phyloP scores from a whole-genome alignment of 2,888 invertebrate species.

The Ochropacha duplaris region DNA sequence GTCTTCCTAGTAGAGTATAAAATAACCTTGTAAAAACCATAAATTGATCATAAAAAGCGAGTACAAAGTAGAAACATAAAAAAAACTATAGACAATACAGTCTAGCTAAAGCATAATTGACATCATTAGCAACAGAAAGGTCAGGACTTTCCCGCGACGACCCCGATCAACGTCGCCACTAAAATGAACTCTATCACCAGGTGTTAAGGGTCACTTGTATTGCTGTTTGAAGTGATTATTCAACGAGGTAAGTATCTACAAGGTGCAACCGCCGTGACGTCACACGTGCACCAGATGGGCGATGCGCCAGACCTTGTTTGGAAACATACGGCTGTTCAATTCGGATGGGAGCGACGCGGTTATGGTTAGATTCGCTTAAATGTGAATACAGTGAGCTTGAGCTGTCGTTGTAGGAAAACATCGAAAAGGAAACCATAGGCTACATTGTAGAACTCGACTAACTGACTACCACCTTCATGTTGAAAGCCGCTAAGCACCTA shows the following conservation, averaged over 20 bases:
- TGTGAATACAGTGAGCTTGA: too few species aligned
- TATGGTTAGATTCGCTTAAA: not conserved
- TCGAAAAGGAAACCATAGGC: too few species aligned
- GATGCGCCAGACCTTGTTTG: constrained; percentile 5
- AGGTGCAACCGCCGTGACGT: constrained; percentile 42
- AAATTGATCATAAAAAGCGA: too few species aligned
- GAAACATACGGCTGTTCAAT: not conserved
- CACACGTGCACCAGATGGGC: constrained; percentile 32
- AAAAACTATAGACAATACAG: not conserved
- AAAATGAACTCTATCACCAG: not conserved
- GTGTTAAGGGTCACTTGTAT: not conserved
- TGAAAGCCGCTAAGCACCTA: too few species aligned
- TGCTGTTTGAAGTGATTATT: not conserved
- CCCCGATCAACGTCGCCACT: not conserved
- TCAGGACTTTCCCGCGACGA: constrained; percentile 3
- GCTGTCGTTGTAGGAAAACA: too few species aligned
- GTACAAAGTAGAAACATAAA: not conserved
- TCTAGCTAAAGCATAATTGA: not conserved
- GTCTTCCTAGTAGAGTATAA: too few species aligned
- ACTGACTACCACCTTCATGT: too few species aligned
- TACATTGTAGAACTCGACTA: too few species aligned
- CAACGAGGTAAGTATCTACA: constrained; percentile 10
- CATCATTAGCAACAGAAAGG: constrained; percentile 1
- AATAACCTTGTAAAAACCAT: too few species aligned
- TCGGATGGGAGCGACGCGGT: not conserved